Conservation (phyloP, 2,113 vertebrate species). For the Paramisgurnus dabryanus region DNA sequence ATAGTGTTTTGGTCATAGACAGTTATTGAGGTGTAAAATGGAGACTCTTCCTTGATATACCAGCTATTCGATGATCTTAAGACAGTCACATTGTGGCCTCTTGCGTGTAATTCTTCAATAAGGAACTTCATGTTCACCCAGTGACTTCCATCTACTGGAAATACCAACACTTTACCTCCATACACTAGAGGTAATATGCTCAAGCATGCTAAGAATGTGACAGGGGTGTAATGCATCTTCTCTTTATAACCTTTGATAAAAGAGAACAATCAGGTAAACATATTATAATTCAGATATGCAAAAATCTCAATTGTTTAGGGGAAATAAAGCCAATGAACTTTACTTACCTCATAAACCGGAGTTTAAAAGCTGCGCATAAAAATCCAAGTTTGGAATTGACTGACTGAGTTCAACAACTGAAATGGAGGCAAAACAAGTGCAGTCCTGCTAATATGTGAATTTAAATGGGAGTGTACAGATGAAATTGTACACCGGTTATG, state of each 20-base stretch:
- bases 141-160: slow-evolving; percentile 53
- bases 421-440: background rate
- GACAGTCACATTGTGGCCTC: slow-evolving; percentile 49
- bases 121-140: slow-evolving; percentile 57
- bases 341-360: background rate
- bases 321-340: background rate
- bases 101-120: slow-evolving; percentile 42
- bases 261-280: background rate
- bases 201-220: slow-evolving; percentile 15
- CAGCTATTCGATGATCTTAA: slow-evolving; percentile 35
- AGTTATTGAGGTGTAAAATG: slow-evolving; percentile 2
- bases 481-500: no score
- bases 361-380: background rate
- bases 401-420: no score
- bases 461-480: no score
- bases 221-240: slow-evolving; percentile 15
- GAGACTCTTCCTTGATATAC: slow-evolving; percentile 47
- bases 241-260: slow-evolving; percentile 9
- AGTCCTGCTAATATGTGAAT: background rate
- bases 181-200: slow-evolving; percentile 1
- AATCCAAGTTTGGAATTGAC: background rate
- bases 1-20: slow-evolving; percentile 12
- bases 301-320: background rate
- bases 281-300: background rate
- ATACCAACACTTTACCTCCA: slow-evolving; percentile 48